Base-by-base conservation (phyloP, 1,140 invertebrate species). In the Pachypsylla venusta region DNA sequence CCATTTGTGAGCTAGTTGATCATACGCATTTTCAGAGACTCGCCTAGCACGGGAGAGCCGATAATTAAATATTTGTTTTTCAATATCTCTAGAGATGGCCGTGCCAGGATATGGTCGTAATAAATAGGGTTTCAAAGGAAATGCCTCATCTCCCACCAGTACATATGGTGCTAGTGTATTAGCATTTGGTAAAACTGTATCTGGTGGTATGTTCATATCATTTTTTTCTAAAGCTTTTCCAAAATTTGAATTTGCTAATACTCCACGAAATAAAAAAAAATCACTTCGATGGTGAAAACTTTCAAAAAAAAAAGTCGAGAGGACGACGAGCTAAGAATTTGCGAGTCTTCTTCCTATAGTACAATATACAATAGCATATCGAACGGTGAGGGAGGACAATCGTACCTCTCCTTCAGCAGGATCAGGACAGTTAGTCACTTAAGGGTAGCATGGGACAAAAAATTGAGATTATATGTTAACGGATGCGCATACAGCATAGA, bases 101-200 rank as follows among this genome's bases (percentile, higher is more conserved):
- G 35, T 59, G 25, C 60, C 59, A 19, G 67, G 63, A 58, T 67
- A 74, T 35, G 71, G 72, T 58, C 68, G 67, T 65, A 74, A 66
- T 13, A 72, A 35, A 42, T 69, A 64, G 20, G 40, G n/a, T 54
- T 63, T 64, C 22, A 74, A 57, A 2, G 66, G 64, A 62, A 72
- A 73, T n/a, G 67, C 68, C 48, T 71, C 69, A 62, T 74, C 70
- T 7, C 66, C 70, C 10, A 72, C 57, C 59, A 73, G 63, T 16
- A 68, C 59, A 61, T 63, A 62, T 7, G 65, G 67, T 20, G 65
- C 20, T 56, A 25, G n/a, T 28, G 61, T 16, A 19, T 58, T 53
- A 19, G 48, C 59, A 25, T 58, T 27, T 1, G 30, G 60, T n/a
- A 67, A 25, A 62, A 56, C 20, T 64, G 20, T 20, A 60, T 42